Conservation (phyloP, 1,140 invertebrate species). For the Oryctes rhinoceros region DNA sequence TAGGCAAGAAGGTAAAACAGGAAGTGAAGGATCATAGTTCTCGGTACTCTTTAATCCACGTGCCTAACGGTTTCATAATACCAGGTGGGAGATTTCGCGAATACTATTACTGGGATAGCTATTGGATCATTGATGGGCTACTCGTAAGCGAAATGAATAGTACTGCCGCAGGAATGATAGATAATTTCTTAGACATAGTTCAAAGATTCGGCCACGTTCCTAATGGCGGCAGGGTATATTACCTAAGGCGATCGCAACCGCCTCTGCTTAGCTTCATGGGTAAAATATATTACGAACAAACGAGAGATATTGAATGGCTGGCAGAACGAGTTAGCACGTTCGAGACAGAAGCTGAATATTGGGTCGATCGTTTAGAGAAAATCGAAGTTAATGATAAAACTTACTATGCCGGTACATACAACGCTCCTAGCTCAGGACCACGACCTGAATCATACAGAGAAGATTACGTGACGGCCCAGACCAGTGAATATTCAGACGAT, state of each 20-base stretch:
- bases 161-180: constrained; percentile 78
- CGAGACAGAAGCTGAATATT: constrained; percentile 76
- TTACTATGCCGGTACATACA: constrained; percentile 67
- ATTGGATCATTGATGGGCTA: constrained; percentile 84
- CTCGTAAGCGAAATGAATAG: constrained; percentile 76
- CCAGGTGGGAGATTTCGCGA: constrained; percentile 89
- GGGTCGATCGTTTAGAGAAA: constrained; percentile 66
- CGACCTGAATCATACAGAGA: constrained; percentile 82
- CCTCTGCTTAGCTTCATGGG: constrained; percentile 83
- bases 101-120: constrained; percentile 91
- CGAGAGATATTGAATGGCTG: constrained; percentile 73
- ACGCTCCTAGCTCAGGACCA: constrained; percentile 64
- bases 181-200: constrained; percentile 76
- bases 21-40: constrained; percentile 71
- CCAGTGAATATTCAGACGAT: constrained; percentile 55
- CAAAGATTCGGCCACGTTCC: constrained; percentile 76
- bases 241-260: constrained; percentile 79
- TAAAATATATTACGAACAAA: constrained; percentile 71
- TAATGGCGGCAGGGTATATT: constrained; percentile 83
- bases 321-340: constrained; percentile 67
- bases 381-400: constrained; percentile 66
- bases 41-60: constrained; percentile 75
- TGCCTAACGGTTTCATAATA: constrained; percentile 82
- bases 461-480: constrained; percentile 61
- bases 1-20: constrained; percentile 73